phyloP scores from a whole-genome alignment of 2,888 invertebrate species.

The Zaprionus lineosus region DNA sequence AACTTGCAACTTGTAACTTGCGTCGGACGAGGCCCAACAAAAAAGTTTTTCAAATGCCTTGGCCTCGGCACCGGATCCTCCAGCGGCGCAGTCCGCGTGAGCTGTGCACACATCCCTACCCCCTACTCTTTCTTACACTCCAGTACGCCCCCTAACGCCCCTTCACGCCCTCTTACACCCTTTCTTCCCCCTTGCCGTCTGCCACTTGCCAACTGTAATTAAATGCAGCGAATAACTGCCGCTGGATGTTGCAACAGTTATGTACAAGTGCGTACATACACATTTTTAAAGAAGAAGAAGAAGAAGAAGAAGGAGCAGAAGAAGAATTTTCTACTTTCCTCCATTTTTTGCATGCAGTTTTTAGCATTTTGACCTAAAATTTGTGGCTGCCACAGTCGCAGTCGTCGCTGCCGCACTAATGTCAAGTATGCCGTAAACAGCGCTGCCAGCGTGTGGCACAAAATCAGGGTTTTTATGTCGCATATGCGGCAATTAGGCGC shows the following conservation, averaged over 20 bases:
- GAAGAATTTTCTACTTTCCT: constrained; percentile 39
- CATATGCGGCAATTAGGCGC: constrained; percentile 68
- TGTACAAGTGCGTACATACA: constrained; percentile 22
- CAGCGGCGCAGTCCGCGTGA: constrained; percentile 4
- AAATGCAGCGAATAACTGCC: constrained; percentile 57
- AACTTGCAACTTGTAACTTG: constrained; percentile 38
- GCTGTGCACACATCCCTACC: too few relatives aligned
- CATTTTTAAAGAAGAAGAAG: too few relatives aligned
- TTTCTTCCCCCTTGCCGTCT: constrained; percentile 2
- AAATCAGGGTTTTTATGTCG: constrained; percentile 58
- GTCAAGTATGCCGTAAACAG: constrained; percentile 66
- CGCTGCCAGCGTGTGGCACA: constrained; percentile 34
- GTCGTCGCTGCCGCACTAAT: constrained; percentile 49
- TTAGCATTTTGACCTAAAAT: constrained; percentile 75
- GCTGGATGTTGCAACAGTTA: constrained; percentile 55
- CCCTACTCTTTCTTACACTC: too few relatives aligned
- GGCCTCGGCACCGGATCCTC: background rate
- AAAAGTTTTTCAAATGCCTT: constrained; percentile 49
- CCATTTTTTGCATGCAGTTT: constrained; percentile 27
- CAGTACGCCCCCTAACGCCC: too few relatives aligned
- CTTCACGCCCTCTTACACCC: too few relatives aligned
- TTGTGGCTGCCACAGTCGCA: constrained; percentile 29
- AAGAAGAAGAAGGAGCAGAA: too few relatives aligned
- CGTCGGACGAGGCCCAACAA: constrained; percentile 35
- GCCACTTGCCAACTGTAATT: constrained; percentile 51